Percentiles rank a stretch among this genome's conserved stretches.
Evolutionary conservation across 2,888 invertebrate genomes (phyloP).

Genomic region (Eristalinus sepulchralis): DNA sequence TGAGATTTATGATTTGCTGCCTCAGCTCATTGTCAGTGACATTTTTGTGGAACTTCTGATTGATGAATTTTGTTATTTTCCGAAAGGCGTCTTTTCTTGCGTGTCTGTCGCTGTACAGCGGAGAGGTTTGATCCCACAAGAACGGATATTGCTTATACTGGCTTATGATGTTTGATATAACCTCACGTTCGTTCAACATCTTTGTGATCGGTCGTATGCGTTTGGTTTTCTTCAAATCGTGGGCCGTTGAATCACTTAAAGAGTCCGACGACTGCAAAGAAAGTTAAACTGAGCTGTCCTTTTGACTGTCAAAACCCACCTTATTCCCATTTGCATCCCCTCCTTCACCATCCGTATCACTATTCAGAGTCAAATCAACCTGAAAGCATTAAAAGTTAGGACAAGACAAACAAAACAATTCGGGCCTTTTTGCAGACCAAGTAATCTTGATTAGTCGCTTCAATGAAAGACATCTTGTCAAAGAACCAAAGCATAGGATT

Average conservation of each 20-base stretch:
- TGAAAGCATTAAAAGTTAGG: not conserved
- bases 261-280: conserved; percentile 37
- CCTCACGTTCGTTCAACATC: conserved; percentile 22
- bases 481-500: conserved; percentile 26
- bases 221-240: not conserved
- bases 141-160: conserved; percentile 51
- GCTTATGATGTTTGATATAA: conserved; percentile 45
- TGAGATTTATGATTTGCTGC: conserved; percentile 42
- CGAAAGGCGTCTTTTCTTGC: conserved; percentile 43
- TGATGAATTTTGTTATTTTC: conserved; percentile 28
- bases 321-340: not conserved
- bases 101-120: conserved; percentile 33
- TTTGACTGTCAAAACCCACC: not conserved
- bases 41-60: conserved; percentile 36
- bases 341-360: not conserved
- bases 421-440: conserved; percentile 37
- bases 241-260: not conserved
- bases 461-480: conserved; percentile 12
- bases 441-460: not conserved
- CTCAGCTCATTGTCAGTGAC: conserved; percentile 38
- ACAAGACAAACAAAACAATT: not conserved
- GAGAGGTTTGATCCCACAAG: conserved; percentile 38
- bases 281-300: not conserved
- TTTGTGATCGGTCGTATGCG: conserved; percentile 11
- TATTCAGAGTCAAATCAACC: not conserved